Evolutionary conservation across 2,113 vertebrate species (phyloP), one percentile per base, ranked within the genome.

Genomic region (Tragelaphus strepsiceros): DNA sequence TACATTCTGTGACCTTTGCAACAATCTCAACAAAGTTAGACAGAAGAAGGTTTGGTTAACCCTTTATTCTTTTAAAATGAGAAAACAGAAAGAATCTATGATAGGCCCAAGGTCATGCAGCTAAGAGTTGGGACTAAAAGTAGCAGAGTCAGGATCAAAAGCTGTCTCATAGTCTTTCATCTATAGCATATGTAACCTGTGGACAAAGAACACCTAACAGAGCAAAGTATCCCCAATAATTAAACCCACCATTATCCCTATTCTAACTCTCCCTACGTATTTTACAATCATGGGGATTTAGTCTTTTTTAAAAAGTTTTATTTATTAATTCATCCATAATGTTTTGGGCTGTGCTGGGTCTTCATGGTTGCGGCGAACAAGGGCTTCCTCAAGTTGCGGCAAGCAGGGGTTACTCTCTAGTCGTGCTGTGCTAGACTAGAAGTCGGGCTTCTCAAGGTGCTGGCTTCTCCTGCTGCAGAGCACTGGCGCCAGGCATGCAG

Each of bases 261-360:
- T 28, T 84, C 84, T 80, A 46, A 59, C 43, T 96, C 84, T 51
- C 67, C 80, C 78, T 49, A 67, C 58, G 85, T 96, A 84, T 15
- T 43, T 77, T 15, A 77, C 22, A 43, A 43, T 43, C 71, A 77
- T 15, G 71, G 39, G 71, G 39, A 77, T 7, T 43, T 26, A 26
- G 22, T 26, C 71, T 77, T 77, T 43, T 77, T 77, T 0, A 21
- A 14, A 11, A 22, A 39, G 67, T 39, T 43, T 43, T 77, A 77
- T 12, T 22, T 71, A 43, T 43, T 77, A 43, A 26, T 26, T 77
- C 71, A 43, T 26, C 39, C 35, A 7, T 26, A 14, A 13, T 26
- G 35, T 14, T 43, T 74, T 7, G 14, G 71, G 22, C 71, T 2
- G 12, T 43, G 71, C 71, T 77, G 71, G 39, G 35, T 77, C 71